Percentiles rank a stretch among this genome's conserved stretches.
These are phyloP conservation scores for Indri indri DNA, from an alignment of 2,113 vertebrate species.

Conservation along the genomic window DNA sequence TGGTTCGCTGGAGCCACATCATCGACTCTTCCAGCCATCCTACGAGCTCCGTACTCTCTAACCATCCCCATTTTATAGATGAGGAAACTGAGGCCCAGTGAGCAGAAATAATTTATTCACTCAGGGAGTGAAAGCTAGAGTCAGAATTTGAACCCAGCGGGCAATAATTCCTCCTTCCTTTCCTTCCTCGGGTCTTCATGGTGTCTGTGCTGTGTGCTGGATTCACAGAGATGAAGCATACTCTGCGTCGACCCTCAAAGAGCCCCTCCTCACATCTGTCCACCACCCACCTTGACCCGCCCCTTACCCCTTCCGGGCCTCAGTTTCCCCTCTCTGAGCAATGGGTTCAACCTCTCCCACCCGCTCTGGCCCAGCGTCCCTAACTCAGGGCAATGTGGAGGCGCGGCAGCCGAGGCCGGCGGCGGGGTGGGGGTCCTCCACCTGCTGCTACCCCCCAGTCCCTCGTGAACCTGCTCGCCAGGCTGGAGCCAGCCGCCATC, in stretches of 20 bases:
- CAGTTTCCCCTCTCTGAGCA: conserved; percentile 36
- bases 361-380: neutral
- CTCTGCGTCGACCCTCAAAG: too few relatives aligned
- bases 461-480: conserved; percentile 99
- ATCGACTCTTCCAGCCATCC: neutral
- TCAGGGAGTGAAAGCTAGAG: neutral
- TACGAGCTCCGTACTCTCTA: too few relatives aligned
- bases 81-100: neutral
- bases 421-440: conserved; percentile 90
- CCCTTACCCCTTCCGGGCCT: neutral
- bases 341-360: neutral
- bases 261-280: neutral
- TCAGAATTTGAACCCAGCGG: neutral
- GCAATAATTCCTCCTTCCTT: too few relatives aligned
- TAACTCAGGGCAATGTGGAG: fast-evolving
- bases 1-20: fast-evolving
- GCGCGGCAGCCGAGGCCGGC: neutral
- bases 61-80: neutral
- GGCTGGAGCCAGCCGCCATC: conserved; percentile 99
- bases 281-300: neutral
- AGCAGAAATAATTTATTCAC: neutral
- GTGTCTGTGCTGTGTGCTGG: too few relatives aligned
- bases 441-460: conserved; percentile 96
- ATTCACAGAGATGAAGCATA: neutral
- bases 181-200: neutral